Evolutionary conservation across 1,140 invertebrate genomes (phyloP).

Genomic region (Bombus balteatus): DNA sequence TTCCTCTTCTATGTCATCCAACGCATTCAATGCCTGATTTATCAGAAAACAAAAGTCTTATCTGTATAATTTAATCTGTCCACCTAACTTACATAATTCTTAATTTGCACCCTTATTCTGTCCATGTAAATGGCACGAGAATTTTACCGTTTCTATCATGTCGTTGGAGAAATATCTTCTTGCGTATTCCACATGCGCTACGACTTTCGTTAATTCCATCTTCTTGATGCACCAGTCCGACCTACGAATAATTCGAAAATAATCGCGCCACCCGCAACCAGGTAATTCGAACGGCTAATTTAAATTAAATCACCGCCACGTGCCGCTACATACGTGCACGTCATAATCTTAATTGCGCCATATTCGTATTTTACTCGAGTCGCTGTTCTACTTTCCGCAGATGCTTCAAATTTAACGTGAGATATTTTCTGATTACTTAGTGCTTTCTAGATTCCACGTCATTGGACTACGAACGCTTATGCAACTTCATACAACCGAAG

Average conservation of each 20-base stretch:
- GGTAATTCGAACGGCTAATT: not conserved
- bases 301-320: slow-evolving; percentile 11
- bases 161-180: not conserved
- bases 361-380: not conserved
- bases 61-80: not conserved
- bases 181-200: not conserved
- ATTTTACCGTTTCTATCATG: not conserved
- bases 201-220: not conserved
- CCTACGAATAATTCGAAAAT: slow-evolving; percentile 5
- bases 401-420: not conserved
- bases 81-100: too few relatives aligned
- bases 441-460: not conserved
- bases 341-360: not conserved
- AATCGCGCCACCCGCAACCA: not conserved
- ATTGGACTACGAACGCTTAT: too few relatives aligned
- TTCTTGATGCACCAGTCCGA: not conserved
- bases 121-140: not conserved
- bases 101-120: not conserved
- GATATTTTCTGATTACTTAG: not conserved
- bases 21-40: not conserved
- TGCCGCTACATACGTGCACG: not conserved
- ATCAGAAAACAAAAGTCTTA: not conserved
- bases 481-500: not conserved
- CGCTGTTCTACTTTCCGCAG: too few relatives aligned
- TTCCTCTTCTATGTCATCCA: slow-evolving; percentile 5